A percentile compares a stretch with the other conserved stretches of the same genome.
Conservation (phyloP, 2,888 invertebrate genomes). For the Blomia tropicalis region DNA sequence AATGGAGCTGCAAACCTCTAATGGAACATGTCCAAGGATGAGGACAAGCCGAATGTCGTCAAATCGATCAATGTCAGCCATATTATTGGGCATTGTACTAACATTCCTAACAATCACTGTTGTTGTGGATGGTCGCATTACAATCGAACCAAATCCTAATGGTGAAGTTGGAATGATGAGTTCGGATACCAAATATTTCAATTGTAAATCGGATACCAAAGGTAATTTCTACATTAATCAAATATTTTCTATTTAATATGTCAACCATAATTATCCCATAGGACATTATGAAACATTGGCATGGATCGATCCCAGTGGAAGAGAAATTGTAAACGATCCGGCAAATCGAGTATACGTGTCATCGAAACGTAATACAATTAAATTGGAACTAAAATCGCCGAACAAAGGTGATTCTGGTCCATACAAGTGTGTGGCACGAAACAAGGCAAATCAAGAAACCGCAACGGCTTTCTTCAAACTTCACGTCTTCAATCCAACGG, state of each 20-base stretch:
- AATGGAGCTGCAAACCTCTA: too few species aligned
- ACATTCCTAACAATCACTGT: too few species aligned
- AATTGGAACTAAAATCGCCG: not conserved
- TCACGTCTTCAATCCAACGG: conserved; percentile 7
- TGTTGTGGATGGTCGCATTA: too few species aligned
- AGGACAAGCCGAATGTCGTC: too few species aligned
- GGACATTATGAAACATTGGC: not conserved
- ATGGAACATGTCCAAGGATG: too few species aligned
- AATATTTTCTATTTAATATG: not conserved
- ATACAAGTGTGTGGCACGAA: not conserved
- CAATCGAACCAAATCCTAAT: not conserved
- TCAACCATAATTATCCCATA: not conserved
- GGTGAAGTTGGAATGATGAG: not conserved
- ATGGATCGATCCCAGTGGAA: conserved; percentile 10
- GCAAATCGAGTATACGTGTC: not conserved
- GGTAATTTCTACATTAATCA: not conserved
- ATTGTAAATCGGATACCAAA: not conserved
- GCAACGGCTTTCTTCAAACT: not conserved
- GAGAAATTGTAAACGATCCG: not conserved
- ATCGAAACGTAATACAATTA: not conserved
- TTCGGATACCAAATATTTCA: conserved; percentile 1
- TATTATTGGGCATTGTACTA: too few species aligned
- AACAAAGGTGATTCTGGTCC: not conserved
- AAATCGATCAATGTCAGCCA: too few species aligned
- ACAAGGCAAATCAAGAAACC: not conserved